phyloP scores from a whole-genome alignment of 2,888 invertebrate species.

The Amblyteles armatorius region DNA sequence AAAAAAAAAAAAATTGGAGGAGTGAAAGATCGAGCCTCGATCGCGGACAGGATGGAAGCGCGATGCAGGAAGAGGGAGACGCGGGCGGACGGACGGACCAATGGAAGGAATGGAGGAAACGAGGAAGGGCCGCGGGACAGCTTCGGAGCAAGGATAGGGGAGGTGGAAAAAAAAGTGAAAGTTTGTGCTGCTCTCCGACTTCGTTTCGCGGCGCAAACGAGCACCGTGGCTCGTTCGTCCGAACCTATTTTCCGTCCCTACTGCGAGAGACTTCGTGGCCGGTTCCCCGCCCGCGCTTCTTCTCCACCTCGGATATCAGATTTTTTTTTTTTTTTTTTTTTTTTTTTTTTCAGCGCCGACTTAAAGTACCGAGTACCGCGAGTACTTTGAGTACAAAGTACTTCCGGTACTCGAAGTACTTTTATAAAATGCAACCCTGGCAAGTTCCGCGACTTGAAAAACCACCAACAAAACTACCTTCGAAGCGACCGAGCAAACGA shows the following conservation, averaged over 20 bases:
- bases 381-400: too few species aligned
- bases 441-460: too few species aligned
- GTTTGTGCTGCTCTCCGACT: constrained; percentile 75
- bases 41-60: constrained; percentile 21
- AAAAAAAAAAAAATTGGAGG: constrained; percentile 50
- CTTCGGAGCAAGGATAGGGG: constrained; percentile 40
- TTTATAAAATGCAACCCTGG: too few species aligned
- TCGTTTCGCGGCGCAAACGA: constrained; percentile 29
- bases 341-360: too few species aligned
- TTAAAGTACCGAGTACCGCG: too few species aligned
- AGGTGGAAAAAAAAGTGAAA: constrained; percentile 83
- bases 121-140: constrained; percentile 69
- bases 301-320: too few species aligned
- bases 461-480: too few species aligned
- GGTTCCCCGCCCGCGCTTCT: too few species aligned
- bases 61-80: constrained; percentile 38
- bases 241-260: not conserved
- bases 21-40: constrained; percentile 41
- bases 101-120: constrained; percentile 72
- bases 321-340: too few species aligned
- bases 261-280: not conserved
- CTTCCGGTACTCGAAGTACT: too few species aligned
- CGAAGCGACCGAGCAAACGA: too few species aligned
- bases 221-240: constrained; percentile 19
- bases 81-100: constrained; percentile 66